phyloP scores from a whole-genome alignment of 35 echinoderm and acorn worm species.

The Lytechinus pictus region DNA sequence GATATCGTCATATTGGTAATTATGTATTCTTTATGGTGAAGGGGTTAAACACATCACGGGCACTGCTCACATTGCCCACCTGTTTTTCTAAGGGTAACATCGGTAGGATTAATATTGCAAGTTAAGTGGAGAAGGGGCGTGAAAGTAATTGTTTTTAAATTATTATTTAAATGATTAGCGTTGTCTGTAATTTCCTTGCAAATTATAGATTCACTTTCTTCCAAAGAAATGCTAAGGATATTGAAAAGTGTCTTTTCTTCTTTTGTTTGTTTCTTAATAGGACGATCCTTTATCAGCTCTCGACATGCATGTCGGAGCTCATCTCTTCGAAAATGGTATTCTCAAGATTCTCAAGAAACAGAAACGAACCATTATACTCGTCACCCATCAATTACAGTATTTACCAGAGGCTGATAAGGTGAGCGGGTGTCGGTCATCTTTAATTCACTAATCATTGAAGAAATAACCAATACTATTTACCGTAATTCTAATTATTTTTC shows the following conservation, averaged over 20 bases:
- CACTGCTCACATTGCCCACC: no score
- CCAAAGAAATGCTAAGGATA: no score
- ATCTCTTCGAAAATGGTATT: slow-evolving; percentile 80
- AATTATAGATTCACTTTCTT: no score
- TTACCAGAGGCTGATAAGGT: slow-evolving; percentile 62
- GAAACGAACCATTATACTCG: slow-evolving; percentile 65
- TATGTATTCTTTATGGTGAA: neutral
- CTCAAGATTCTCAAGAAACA: slow-evolving; percentile 64
- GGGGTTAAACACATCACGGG: neutral
- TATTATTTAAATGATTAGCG: no score
- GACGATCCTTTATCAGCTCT: slow-evolving; percentile 82
- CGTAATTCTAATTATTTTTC: no score
- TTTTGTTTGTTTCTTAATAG: slow-evolving; percentile 19
- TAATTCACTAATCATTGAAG: no score
- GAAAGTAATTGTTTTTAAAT: no score
- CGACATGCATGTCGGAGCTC: slow-evolving; percentile 75
- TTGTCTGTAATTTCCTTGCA: no score
- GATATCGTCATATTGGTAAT: slow-evolving; percentile 87
- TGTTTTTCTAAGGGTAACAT: no score
- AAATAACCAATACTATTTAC: no score
- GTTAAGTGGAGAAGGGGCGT: no score
- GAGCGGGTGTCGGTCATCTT: neutral
- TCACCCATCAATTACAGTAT: slow-evolving; percentile 83
- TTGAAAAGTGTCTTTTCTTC: neutral
- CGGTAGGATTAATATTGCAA: no score